Conservation (phyloP, 2,797 vertebrate genomes). For the Salmo trutta region DNA sequence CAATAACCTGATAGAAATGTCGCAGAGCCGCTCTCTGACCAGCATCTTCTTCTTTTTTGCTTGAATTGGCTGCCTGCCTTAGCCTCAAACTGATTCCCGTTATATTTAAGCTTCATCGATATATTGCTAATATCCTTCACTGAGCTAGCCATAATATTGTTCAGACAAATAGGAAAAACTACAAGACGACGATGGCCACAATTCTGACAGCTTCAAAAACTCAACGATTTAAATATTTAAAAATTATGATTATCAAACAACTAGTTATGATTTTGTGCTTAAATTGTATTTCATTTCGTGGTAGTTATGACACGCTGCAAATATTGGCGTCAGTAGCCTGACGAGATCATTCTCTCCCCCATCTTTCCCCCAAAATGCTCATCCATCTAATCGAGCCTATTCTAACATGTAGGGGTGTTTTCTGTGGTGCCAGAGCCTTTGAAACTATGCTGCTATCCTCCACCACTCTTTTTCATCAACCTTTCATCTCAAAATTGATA, state of each 20-base stretch:
- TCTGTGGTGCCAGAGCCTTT: constrained; percentile 8
- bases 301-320: constrained; percentile 1
- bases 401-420: neutral
- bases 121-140: neutral
- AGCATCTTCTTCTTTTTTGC: constrained; percentile 41
- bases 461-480: constrained; percentile 3
- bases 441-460: neutral
- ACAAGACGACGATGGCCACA: constrained; percentile 25
- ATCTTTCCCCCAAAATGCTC: neutral
- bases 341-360: neutral
- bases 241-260: neutral
- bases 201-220: constrained; percentile 32
- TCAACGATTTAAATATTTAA: neutral
- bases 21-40: constrained; percentile 77
- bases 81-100: constrained; percentile 36
- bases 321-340: neutral
- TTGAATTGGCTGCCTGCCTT: constrained; percentile 52
- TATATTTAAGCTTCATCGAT: constrained; percentile 4
- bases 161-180: constrained; percentile 15
- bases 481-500: constrained; percentile 4
- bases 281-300: neutral
- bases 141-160: neutral
- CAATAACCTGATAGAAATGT: constrained; percentile 72
- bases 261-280: neutral
- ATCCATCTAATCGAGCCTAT: neutral